Evolutionary conservation across 35 echinoderm and acorn worm genomes (phyloP), one percentile per base, ranked within the genome.

Genomic region (Chiridota heheva): DNA sequence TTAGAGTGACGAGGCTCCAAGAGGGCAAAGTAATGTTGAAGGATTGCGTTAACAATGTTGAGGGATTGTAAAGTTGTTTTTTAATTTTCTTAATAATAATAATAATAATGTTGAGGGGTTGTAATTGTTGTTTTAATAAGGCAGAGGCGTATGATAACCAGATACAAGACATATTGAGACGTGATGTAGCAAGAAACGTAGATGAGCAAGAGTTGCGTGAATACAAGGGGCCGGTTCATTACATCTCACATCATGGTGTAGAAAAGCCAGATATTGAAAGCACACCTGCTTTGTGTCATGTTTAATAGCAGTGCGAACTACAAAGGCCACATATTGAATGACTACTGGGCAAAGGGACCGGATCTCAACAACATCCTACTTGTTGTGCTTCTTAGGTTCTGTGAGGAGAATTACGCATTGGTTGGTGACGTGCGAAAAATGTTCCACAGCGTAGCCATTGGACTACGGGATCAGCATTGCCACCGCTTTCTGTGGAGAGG

Each of bases 341-440:
- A 86, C 0, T 86, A 91, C 63, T 91, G 89, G 82, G 58, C 69
- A 28, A 86, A 92, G 48, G 83, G 83, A 44, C 83, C 90, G 7
- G 83, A 92, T 58, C 37, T 92, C 0, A 47, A 86, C 37, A 92
- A 92, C 30, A 59, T 63, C 16, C 41, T 92, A 35, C 37, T 86
- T 49, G 90, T 44, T 7, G 77, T 92, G 17, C 42, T 92, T 6
- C 67, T 92, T 38, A 72, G 77, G 60, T 92, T 92, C 69, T 28
- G 90, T 55, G 73, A 86, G 58, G 77, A 82, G 12, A 58, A 60
- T 18, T 56, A 76, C 8, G 90, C 90, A 36, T 27, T 92, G 7
- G 68, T 86, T 65, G 83, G 82, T 1, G 90, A 92, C 67, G 86
- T 92, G 16, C 40, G 7, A 4, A 86, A 92, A 46, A 92, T 92